Base-by-base conservation (phyloP, 2,113 vertebrate genomes). In the Rhineura floridana region DNA sequence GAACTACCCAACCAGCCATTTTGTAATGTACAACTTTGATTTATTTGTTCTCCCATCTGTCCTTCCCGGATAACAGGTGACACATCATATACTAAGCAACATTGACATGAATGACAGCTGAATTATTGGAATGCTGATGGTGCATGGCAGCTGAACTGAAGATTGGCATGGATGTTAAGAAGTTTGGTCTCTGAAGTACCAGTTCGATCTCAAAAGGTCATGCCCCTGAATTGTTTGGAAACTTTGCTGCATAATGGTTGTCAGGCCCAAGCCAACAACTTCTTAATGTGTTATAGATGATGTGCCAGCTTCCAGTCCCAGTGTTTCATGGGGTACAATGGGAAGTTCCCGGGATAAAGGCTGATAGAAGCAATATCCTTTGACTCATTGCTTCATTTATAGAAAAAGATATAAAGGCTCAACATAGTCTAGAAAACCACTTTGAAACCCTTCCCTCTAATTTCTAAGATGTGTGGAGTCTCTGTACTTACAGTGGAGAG, bases 21-120 rank as follows among this genome's bases (percentile, higher is more conserved):
- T n/a, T 83, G 3, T 72, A 46, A 86, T 44, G 28, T 36, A 4
- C 23, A 33, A 17, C 62, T 76, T 52, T 78, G 73, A 86, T 89
- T 87, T 89, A 78, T 79, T 42, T 25, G 89, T 91, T 39, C 87
- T 83, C 89, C 39, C 25, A 87, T 65, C 59, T 72, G 52, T 81
- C 19, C 44, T 87, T 25, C 39, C 36, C 78, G 23, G 78, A 63
- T 15, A 81, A 84, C 83, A 85, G 84, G 52, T 86, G 86, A 89
- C 55, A 70, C 33, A 78, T 30, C 0, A 0, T 0, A 0, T 52
- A 50, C 80, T 62, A 44, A 78, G 63, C 15, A 15, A 44, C 1
- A 8, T 59, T 0, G 0, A 72, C 52, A 73, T 76, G 3, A 75
- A 70, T 25, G 39, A 76, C 44, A 90, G 85, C 52, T 81, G 65